Evolutionary conservation across 2,113 vertebrate genomes (phyloP).

Genomic region (Prunella himalayana): DNA sequence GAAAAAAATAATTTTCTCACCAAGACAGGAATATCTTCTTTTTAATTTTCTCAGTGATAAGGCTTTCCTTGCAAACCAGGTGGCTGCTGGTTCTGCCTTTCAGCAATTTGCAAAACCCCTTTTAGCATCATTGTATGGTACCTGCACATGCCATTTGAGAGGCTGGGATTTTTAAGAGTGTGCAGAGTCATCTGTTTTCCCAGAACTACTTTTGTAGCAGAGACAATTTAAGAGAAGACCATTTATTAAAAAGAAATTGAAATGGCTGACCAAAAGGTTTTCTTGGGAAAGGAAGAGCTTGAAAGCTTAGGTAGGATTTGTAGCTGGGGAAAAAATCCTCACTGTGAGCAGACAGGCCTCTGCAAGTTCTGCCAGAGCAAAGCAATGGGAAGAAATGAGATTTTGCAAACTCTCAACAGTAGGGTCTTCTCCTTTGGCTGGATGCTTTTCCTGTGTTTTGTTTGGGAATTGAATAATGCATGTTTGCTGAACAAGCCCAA

Average conservation of each 20-base stretch:
- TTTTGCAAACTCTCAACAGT: not conserved
- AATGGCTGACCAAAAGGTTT: slow-evolving; percentile 12
- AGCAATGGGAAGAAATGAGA: not conserved
- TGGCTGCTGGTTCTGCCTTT: not conserved
- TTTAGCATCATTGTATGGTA: not conserved
- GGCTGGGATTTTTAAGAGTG: not conserved
- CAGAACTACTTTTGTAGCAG: not conserved
- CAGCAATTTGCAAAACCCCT: slow-evolving; percentile 2
- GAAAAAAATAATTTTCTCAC: not conserved
- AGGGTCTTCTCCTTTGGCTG: not conserved
- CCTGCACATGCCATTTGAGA: not conserved
- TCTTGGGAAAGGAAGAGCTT: not conserved
- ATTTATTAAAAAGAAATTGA: slow-evolving; percentile 24
- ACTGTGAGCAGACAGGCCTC: not conserved
- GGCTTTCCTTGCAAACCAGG: not conserved
- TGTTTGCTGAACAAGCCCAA: not conserved
- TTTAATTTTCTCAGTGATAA: not conserved
- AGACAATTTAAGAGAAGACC: not conserved
- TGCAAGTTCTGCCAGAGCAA: not conserved
- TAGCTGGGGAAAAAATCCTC: not conserved
- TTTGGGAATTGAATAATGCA: not conserved
- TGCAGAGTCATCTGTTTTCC: slow-evolving; percentile 33
- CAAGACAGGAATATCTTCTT: not conserved
- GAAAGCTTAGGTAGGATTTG: not conserved
- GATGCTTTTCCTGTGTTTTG: not conserved